These are phyloP conservation scores for Apis dorsata DNA, from an alignment of 1,140 invertebrate species.

Conservation along the genomic window DNA sequence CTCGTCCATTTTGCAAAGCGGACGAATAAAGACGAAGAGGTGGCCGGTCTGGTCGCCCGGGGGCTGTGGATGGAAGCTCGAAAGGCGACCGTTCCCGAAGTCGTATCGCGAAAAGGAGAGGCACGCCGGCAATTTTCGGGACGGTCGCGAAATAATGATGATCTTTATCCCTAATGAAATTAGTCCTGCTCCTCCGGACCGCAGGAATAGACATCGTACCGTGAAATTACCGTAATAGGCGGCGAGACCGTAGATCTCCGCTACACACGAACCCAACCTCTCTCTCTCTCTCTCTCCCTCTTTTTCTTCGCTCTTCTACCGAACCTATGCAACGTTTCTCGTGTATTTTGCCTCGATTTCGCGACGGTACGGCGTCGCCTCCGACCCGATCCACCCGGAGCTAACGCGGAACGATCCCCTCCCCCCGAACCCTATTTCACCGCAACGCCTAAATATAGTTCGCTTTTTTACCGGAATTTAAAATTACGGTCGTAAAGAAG, in stretches of 20 bases:
- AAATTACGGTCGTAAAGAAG: conserved; percentile 76
- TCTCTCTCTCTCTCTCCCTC: background rate
- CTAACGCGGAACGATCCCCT: conserved; percentile 52
- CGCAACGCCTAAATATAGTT: conserved; percentile 69
- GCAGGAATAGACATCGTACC: conserved; percentile 72
- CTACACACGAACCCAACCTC: conserved; percentile 29
- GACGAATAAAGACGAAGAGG: conserved; percentile 18
- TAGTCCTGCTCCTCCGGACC: conserved; percentile 69
- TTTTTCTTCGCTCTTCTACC: conserved; percentile 5
- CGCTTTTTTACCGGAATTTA: conserved; percentile 66
- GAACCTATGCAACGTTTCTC: conserved; percentile 18
- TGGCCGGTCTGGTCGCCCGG: conserved; percentile 3
- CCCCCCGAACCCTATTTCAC: conserved; percentile 54
- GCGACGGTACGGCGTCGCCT: conserved; percentile 3
- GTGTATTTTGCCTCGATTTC: conserved; percentile 60
- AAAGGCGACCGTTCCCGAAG: conserved; percentile 32
- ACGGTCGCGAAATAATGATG: conserved; percentile 75
- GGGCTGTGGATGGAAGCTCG: conserved; percentile 40
- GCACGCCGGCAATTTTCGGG: conserved; percentile 69
- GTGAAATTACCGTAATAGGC: conserved; percentile 76
- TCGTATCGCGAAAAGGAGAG: conserved; percentile 61
- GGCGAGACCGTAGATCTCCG: conserved; percentile 57
- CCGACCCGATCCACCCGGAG: conserved; percentile 6
- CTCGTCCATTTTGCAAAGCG: background rate
- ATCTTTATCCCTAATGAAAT: conserved; percentile 79